These are phyloP conservation scores for Archegozetes longisetosus DNA, from an alignment of 1,140 invertebrate species.

Conservation along the genomic window DNA sequence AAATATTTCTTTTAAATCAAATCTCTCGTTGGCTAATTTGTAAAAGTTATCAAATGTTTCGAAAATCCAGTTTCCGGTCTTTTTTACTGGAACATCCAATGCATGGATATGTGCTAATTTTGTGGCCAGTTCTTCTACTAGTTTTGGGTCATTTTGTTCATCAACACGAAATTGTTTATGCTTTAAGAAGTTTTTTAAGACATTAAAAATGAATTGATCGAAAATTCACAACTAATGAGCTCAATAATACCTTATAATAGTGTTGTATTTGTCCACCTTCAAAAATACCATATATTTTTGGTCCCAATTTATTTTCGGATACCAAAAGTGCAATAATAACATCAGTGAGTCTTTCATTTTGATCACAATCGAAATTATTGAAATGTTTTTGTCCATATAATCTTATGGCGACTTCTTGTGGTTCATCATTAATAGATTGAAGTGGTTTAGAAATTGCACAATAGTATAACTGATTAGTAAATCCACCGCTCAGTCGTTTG, in stretches of 20 bases:
- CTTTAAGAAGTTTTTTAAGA: neutral
- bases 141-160: neutral
- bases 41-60: neutral
- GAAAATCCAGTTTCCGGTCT: constrained; percentile 1
- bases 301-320: neutral
- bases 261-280: neutral
- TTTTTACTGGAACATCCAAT: neutral
- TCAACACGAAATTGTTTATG: neutral
- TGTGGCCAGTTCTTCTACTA: neutral
- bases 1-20: neutral
- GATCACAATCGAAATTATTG: neutral
- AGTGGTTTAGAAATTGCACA: neutral
- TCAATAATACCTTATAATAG: neutral
- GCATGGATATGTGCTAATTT: neutral
- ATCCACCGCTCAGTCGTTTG: neutral
- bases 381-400: neutral
- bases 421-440: neutral
- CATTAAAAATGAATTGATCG: neutral
- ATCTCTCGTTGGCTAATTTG: neutral
- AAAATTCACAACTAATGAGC: neutral
- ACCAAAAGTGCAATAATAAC: neutral
- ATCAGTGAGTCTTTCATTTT: constrained; percentile 2
- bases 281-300: constrained; percentile 2
- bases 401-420: neutral
- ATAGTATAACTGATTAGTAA: constrained; percentile 5